Percentiles rank a stretch among this genome's conserved stretches.
phyloP scores from a whole-genome alignment of 92 coral and sea anemone species.

The Siderastrea siderea region DNA sequence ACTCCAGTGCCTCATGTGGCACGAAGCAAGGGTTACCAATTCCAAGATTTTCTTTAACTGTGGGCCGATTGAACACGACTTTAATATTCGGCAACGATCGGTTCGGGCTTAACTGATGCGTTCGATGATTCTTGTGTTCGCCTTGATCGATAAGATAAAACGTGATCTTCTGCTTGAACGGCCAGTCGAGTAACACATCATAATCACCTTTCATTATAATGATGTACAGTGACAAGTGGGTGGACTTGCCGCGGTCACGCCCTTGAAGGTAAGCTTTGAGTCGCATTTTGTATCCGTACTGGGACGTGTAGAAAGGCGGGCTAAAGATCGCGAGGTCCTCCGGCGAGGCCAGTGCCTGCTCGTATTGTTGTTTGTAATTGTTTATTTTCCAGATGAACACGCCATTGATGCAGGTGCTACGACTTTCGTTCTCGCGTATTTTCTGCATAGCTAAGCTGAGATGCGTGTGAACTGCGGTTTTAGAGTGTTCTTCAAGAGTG shows the following conservation, averaged over 20 bases:
- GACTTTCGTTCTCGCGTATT: conserved; percentile 97
- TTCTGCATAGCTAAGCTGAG: conserved; percentile 90
- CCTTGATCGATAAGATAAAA: conserved; percentile 94
- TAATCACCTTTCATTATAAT: conserved; percentile 99
- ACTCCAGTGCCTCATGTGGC: conserved; percentile 86
- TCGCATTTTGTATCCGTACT: conserved; percentile 95
- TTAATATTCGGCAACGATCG: conserved; percentile 98
- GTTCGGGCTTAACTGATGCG: conserved; percentile 94
- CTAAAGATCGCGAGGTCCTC: conserved; percentile 98
- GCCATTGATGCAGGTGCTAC: conserved; percentile 93
- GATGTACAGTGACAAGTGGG: conserved; percentile 93
- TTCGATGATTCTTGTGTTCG: conserved; percentile 90
- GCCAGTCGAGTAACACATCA: conserved; percentile 96
- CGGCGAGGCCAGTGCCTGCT: conserved; percentile 85
- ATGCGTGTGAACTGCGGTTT: conserved; percentile 88
- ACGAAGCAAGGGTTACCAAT: conserved; percentile 99
- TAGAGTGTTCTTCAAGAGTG: conserved; percentile 90
- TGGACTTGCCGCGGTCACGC: conserved; percentile 94
- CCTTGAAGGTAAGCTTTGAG: conserved; percentile 96
- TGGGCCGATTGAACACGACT: conserved; percentile 96
- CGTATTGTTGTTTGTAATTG: conserved; percentile 88
- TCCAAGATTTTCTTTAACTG: conserved; percentile 94
- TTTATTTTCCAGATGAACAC: conserved; percentile 92
- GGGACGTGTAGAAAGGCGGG: conserved; percentile 94
- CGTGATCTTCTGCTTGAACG: conserved; percentile 97